These are phyloP conservation scores for Calosoma granatense DNA, from an alignment of 1,140 invertebrate species.

Conservation along the genomic window DNA sequence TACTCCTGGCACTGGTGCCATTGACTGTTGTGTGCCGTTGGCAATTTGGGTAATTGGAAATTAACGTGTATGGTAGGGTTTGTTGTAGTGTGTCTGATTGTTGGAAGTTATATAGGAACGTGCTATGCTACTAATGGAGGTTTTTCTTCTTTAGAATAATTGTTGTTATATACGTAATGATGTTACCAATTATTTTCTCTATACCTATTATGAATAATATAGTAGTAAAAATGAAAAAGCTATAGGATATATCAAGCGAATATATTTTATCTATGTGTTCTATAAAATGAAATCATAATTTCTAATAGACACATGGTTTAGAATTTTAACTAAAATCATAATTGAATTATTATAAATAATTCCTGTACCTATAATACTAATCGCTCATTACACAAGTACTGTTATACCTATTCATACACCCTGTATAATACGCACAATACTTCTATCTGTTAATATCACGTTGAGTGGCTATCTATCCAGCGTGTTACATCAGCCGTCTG, in stretches of 20 bases:
- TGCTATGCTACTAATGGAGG: neutral
- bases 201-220: neutral
- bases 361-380: neutral
- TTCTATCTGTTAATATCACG: no score
- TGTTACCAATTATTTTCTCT: neutral
- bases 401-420: neutral
- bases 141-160: neutral
- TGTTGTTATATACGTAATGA: neutral
- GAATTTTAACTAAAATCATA: no score
- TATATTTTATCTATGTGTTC: no score
- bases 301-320: no score
- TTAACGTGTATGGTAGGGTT: neutral
- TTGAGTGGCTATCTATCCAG: no score
- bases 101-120: neutral
- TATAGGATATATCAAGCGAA: neutral
- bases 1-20: neutral
- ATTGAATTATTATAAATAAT: neutral
- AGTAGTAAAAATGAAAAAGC: neutral
- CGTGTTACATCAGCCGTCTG: no score
- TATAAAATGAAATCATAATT: no score
- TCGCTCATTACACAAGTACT: neutral
- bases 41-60: slow-evolving; percentile 3
- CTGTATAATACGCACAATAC: neutral
- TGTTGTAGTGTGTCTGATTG: neutral
- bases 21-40: neutral